Evolutionary conservation across 2,888 invertebrate genomes (phyloP), one percentile per base, ranked within the genome.

Genomic region (Hymenopus coronatus): DNA sequence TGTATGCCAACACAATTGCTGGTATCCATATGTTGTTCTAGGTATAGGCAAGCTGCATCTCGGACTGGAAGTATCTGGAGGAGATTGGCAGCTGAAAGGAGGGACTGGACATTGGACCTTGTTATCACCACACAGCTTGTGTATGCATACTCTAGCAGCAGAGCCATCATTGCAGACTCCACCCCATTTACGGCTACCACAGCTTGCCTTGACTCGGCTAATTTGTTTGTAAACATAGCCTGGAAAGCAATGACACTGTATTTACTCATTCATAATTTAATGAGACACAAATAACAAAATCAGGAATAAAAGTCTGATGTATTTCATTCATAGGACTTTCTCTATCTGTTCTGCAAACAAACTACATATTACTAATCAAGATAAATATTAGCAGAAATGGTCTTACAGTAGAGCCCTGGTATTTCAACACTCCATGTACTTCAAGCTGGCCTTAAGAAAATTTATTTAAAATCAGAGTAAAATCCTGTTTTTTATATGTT

Each of bases 1-100:
- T 94, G 94, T 86, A 94, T 94, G 8, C 94, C 94, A 30, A 94
- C 91, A 91, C 94, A 94, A 91, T 94, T 94, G 15, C 92, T 91
- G 28, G 92, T 92, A 90, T 94, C 94, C 93, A 94, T 94, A 91
- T 94, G 93, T 84, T 92, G 91, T 89, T 93, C 93, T 89, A 94
- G 91, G 90, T 93, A 94, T 33, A 91, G 91, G 90, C 94, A 93
- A 89, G 93, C 93, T 9, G 94, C 93, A 89, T 93, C 93, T 84
- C 93, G 91, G 6, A 94, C 93, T 20, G 93, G 92, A 33, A 93
- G 90, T 15, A 94, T 92, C 90, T 93, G 92, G 7, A 94, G 91
- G 6, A 94, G 91, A 91, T 93, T 94, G 20, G 94, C 93, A 85
- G 94, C 93, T 8, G 93, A 93, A 9, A 94, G 91, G 28, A 94